phyloP scores from a whole-genome alignment of 2,888 invertebrate genomes.

The Diarsia brunnea region DNA sequence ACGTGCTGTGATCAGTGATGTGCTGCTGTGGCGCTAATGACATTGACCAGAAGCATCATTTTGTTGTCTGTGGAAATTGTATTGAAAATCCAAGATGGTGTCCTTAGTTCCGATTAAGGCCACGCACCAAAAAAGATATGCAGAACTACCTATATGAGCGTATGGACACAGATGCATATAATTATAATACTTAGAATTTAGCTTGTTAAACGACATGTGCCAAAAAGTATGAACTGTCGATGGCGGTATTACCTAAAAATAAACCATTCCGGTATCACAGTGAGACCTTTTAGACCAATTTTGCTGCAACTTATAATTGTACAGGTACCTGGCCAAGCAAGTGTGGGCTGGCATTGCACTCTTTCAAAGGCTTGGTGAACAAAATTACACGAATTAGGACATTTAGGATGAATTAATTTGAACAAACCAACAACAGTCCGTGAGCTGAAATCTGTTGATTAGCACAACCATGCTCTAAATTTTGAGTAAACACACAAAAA shows the following conservation, averaged over 20 bases:
- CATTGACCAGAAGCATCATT: neutral
- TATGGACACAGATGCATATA: too few relatives aligned
- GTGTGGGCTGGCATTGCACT: neutral
- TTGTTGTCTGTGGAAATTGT: neutral
- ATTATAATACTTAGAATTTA: neutral
- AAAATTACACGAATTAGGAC: neutral
- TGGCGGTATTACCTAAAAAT: neutral
- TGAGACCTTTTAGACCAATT: neutral
- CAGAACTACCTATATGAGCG: neutral
- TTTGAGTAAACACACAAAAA: slow-evolving; percentile 30
- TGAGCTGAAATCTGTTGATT: slow-evolving; percentile 25
- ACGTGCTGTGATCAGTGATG: too few relatives aligned
- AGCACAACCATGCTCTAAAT: slow-evolving; percentile 32
- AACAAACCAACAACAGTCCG: slow-evolving; percentile 1
- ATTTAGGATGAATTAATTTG: neutral
- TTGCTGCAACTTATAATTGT: neutral
- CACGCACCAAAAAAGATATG: neutral
- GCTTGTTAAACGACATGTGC: neutral
- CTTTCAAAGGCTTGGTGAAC: neutral
- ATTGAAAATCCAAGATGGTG: neutral
- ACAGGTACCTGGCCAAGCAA: neutral
- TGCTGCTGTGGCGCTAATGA: neutral
- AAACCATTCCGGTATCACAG: neutral
- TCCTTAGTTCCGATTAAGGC: neutral
- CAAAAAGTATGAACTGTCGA: neutral